A percentile compares a stretch with the other conserved stretches of the same genome.
Conservation (phyloP, 2,888 invertebrate genomes). For the Antheraea yamamai region DNA sequence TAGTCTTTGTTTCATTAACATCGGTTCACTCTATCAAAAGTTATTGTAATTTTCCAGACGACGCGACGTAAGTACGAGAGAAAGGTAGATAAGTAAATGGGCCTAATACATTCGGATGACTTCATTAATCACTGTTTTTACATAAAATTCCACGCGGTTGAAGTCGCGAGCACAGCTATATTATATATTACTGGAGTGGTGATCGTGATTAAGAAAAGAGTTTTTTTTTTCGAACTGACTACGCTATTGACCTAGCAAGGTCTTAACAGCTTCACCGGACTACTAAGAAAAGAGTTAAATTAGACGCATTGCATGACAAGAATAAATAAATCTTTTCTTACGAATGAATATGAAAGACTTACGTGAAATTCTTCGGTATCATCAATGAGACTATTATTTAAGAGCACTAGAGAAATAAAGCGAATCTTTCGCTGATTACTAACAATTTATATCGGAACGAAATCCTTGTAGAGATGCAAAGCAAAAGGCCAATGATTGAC, state of each 20-base stretch:
- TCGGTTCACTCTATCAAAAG: too few relatives aligned
- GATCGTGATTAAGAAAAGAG: background rate
- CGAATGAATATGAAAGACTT: background rate
- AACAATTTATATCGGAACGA: conserved; percentile 2
- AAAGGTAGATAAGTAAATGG: too few relatives aligned
- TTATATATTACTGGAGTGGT: background rate
- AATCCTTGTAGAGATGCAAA: conserved; percentile 8
- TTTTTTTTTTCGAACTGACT: too few relatives aligned
- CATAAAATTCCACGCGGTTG: too few relatives aligned
- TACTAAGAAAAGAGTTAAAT: background rate
- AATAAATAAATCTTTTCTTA: background rate
- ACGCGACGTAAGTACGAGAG: too few relatives aligned
- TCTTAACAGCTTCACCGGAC: too few relatives aligned
- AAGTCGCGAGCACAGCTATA: too few relatives aligned
- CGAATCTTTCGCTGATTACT: background rate
- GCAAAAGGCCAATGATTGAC: background rate
- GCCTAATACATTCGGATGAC: too few relatives aligned
- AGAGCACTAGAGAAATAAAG: background rate
- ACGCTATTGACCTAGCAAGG: too few relatives aligned
- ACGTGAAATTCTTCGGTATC: background rate
- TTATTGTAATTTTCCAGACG: too few relatives aligned
- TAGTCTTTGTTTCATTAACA: too few relatives aligned
- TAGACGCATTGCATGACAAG: background rate
- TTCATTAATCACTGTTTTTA: too few relatives aligned
- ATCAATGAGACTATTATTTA: conserved; percentile 9